Evolutionary conservation across 2,888 invertebrate species (phyloP).

Genomic region (Sylvicola cinctus): DNA sequence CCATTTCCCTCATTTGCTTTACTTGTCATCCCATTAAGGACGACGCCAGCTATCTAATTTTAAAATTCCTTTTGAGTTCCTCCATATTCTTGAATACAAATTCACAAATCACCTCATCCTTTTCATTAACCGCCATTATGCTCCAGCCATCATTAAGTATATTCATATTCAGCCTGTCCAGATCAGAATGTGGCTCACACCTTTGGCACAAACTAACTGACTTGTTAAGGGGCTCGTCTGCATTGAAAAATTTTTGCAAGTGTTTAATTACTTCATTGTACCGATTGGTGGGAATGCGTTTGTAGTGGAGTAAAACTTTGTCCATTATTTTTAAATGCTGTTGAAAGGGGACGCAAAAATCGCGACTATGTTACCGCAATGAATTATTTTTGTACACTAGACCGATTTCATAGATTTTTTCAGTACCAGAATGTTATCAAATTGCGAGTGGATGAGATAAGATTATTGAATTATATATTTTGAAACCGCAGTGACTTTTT

Average conservation of each 20-base stretch:
- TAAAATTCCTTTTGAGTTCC: constrained; percentile 5
- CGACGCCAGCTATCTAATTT: constrained; percentile 54
- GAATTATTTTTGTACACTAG: too few species aligned
- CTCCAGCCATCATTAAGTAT: constrained; percentile 59
- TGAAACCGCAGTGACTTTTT: too few species aligned
- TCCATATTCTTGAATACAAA: not conserved
- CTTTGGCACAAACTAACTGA: constrained; percentile 51
- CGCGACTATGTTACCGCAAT: too few species aligned
- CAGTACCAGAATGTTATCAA: too few species aligned
- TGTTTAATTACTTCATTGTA: constrained; percentile 45
- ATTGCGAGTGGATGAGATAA: too few species aligned
- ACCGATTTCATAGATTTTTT: too few species aligned
- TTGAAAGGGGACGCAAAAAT: too few species aligned
- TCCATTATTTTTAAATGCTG: too few species aligned
- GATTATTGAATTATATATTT: too few species aligned
- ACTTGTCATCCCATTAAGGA: constrained; percentile 53
- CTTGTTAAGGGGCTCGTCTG: constrained; percentile 65
- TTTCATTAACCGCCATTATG: constrained; percentile 40
- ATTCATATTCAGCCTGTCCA: constrained; percentile 48
- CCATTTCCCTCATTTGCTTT: constrained; percentile 47
- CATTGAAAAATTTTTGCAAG: constrained; percentile 53
- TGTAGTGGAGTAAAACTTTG: too few species aligned
- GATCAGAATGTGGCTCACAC: constrained; percentile 46
- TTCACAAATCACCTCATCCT: constrained; percentile 32
- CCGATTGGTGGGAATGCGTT: constrained; percentile 16